Evolutionary conservation across 2,113 vertebrate genomes (phyloP), one percentile per base, ranked within the genome.

Genomic region (Tetraodon nigroviridis): DNA sequence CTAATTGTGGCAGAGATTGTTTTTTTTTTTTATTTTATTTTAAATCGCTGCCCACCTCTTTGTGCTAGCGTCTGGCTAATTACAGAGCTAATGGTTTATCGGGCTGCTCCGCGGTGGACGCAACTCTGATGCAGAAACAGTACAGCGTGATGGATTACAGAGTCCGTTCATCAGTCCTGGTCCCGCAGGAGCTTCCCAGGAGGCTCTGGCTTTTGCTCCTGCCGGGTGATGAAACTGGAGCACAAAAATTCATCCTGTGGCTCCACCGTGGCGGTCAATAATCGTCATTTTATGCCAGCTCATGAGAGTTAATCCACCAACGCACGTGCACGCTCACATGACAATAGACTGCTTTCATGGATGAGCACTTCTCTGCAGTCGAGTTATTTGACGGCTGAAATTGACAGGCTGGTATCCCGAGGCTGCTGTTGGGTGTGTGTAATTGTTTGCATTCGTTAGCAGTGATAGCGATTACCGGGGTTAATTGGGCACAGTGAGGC

Each of bases 1-100:
- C 81, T 88, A 86, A 86, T 86, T 88, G 84, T 75, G 78, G 79
- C 78, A 69, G 86, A 83, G 68, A 67, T 82, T 84, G 76, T 82
- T 81, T 46, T 84, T 71, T 82, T 54, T 68, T 55, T 40, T 13
- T 13, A 5, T 13, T 13, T n/a, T n/a, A 6, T n/a, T 46, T 16
- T 46, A 46, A 16, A 8, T 17, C 44, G 67, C 60, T 69, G 54
- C 70, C 61, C 55, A 57, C 73, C 57, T 73, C 53, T 62, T 51
- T 64, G 45, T 64, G 68, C 62, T 80, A 50, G 62, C 50, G 50
- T 65, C 58, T 46, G 65, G 75, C 81, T 86, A 84, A 88, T 90
- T 86, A 85, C 79, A 64, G 57, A 70, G 75, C 76, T 84, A 86
- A 88, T 84, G 76, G 80, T 77, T 72, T 82, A 77, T 81, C 65